Base-by-base conservation (phyloP, 2,888 invertebrate genomes). In the Seira musarum region DNA sequence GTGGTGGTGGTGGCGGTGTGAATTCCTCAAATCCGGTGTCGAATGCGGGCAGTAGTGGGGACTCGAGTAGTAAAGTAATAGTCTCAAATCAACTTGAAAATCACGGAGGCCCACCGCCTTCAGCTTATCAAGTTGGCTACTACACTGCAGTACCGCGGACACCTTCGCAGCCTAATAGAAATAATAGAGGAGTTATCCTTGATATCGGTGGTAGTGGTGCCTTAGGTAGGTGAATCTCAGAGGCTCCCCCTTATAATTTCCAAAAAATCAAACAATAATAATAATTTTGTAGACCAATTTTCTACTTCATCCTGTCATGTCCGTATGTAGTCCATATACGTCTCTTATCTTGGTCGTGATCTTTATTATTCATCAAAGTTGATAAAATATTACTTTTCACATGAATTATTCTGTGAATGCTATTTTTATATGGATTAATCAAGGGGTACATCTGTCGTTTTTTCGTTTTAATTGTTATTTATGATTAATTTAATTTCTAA, bases 161-260 rank as follows among this genome's bases (percentile, higher is more conserved):
- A 10, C 77, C 81, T 21, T 66, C 83, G 13, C 80, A 80, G 74
- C 72, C 82, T 76, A 81, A 53, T 78, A 77, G 74, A 65, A 80
- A 83, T 72, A 78, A 72, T 72, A 78, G 83, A 69, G 82, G 82
- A 67, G 83, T 83, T 61, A 80, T 83, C 74, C 81, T 83, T 65
- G 83, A 83, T 77, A 78, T 83, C 68, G 83, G 83, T 73, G n/a
- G n/a, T n/a, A n/a, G n/a, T n/a, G 78, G 83, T 76, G 75, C 74
- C 71, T 68, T 70, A 74, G 78, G 82, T 82, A 82, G 68, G 82
- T 82, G 61, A 75, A 61, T 24, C 57, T 57, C 57, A 17, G 5
- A 57, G 57, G 57, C 57, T n/a, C 15, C 57, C n/a, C 17, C 17
- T 40, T 40, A 40, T 40, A 5, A 40, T 13, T 40, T 13, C 13